Evolutionary conservation across 2,888 invertebrate species (phyloP).

Genomic region (Callimorpha dominula): DNA sequence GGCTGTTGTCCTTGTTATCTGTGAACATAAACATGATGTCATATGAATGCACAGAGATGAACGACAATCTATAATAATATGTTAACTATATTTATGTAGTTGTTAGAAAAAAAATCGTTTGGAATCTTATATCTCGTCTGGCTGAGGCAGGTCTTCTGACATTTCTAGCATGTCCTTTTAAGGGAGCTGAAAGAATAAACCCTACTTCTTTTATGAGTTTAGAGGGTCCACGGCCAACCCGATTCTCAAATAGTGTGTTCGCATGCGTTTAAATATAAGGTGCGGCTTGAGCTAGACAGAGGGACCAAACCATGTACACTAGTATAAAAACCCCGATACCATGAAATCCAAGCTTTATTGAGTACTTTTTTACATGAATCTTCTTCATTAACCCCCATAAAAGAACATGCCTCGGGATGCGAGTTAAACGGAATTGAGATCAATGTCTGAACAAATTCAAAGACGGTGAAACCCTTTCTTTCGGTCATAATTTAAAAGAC

Average conservation of each 20-base stretch:
- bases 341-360: background rate
- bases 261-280: no score
- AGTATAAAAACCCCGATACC: background rate
- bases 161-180: background rate
- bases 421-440: background rate
- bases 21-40: conserved; percentile 28
- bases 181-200: background rate
- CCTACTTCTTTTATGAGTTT: no score
- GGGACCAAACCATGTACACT: background rate
- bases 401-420: background rate
- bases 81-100: background rate
- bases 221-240: no score
- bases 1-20: conserved; percentile 31
- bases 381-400: background rate
- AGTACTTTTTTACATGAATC: background rate
- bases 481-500: background rate
- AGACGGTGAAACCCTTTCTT: background rate
- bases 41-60: conserved; percentile 24
- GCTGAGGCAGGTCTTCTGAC: background rate
- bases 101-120: background rate
- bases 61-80: conserved; percentile 12
- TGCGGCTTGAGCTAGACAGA: background rate
- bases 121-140: no score
- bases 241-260: no score
- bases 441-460: background rate